Conservation (phyloP, 2,888 invertebrate genomes). For the Torymus texanus region DNA sequence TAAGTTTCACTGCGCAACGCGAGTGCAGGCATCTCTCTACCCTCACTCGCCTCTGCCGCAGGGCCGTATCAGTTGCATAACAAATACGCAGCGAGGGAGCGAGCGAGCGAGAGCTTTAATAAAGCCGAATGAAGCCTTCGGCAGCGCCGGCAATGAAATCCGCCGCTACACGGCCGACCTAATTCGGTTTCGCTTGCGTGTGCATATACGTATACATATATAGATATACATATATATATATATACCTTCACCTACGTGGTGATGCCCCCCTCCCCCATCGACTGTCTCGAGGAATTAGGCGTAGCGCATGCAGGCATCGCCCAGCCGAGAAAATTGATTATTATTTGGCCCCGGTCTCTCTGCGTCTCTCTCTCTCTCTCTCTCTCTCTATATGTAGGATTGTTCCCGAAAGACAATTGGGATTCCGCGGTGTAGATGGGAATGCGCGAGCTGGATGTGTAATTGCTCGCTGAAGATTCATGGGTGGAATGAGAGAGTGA, state of each 20-base stretch:
- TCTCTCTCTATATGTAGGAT: too few species aligned
- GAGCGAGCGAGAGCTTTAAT: slow-evolving; percentile 19
- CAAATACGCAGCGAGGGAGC: slow-evolving; percentile 18
- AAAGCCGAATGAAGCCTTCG: slow-evolving; percentile 27
- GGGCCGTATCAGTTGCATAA: slow-evolving; percentile 45
- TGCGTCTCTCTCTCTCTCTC: too few species aligned
- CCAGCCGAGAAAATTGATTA: too few species aligned
- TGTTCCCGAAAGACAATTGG: too few species aligned
- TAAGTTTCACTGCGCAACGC: neutral
- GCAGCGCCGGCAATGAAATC: neutral
- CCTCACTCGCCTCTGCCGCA: neutral
- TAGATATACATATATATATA: neutral
- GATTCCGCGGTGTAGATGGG: too few species aligned
- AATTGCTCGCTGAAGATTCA: too few species aligned
- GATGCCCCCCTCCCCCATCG: too few species aligned
- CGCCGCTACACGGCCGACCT: slow-evolving; percentile 13
- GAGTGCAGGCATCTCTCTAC: neutral
- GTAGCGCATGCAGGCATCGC: too few species aligned
- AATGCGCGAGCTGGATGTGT: too few species aligned
- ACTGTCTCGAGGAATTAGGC: too few species aligned
- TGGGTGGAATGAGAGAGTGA: too few species aligned
- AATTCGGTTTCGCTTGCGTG: slow-evolving; percentile 5
- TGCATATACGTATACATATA: neutral
- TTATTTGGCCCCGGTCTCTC: too few species aligned
- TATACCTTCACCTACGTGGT: neutral